phyloP scores from a whole-genome alignment of 2,113 vertebrate species.

The Hippoglossus stenolepis region DNA sequence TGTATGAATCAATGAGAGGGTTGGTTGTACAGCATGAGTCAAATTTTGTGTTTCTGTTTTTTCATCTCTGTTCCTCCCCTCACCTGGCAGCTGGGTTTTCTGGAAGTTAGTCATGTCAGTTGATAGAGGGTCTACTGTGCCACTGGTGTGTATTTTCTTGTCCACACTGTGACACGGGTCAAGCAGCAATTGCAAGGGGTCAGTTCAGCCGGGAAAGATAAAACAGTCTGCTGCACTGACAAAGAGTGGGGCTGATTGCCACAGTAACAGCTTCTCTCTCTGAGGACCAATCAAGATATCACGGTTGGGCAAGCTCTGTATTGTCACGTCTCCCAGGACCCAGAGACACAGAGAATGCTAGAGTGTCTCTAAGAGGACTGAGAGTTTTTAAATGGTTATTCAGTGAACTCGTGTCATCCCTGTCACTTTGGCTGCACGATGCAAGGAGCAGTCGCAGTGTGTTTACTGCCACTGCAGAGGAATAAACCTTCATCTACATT shows the following conservation, averaged over 20 bases:
- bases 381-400: constrained; percentile 42
- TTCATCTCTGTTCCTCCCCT: constrained; percentile 1
- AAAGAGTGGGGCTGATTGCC: constrained; percentile 64
- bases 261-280: constrained; percentile 67
- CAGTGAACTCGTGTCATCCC: constrained; percentile 38
- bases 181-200: constrained; percentile 71
- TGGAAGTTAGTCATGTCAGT: constrained; percentile 25
- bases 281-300: constrained; percentile 71
- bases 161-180: constrained; percentile 60
- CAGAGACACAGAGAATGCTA: constrained; percentile 16
- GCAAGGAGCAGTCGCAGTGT: constrained; percentile 8
- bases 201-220: constrained; percentile 57
- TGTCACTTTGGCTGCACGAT: constrained; percentile 22
- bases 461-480: not conserved
- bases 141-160: constrained; percentile 53
- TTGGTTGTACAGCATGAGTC: not conserved
- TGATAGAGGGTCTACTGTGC: constrained; percentile 36
- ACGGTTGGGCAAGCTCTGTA: constrained; percentile 24
- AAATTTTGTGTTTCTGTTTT: constrained; percentile 6
- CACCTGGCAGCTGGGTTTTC: constrained; percentile 17
- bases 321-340: constrained; percentile 20
- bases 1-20: not conserved
- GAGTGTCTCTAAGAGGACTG: constrained; percentile 36
- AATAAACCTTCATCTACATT: not conserved
- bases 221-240: constrained; percentile 50